phyloP scores from a whole-genome alignment of 2,113 vertebrate genomes.

The Heterocephalus glaber region DNA sequence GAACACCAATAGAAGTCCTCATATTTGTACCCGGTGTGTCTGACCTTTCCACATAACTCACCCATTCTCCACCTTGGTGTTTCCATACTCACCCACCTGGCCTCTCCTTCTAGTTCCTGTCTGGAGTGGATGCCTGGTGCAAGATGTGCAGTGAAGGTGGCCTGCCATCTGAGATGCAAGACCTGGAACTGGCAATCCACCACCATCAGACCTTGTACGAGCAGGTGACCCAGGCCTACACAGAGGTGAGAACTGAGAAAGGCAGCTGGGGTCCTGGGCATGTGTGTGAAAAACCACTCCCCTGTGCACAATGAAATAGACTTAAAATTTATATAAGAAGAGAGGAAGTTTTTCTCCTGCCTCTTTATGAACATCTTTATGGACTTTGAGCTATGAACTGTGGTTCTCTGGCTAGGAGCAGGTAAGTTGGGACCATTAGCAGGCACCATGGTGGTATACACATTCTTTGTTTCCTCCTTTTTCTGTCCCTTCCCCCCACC shows the following conservation, averaged over 20 bases:
- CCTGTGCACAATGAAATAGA: background rate
- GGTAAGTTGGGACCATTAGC: background rate
- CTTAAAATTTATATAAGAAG: background rate
- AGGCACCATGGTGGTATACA: fast-evolving
- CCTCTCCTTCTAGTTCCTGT: conserved; percentile 91
- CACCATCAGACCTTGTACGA: conserved; percentile 98
- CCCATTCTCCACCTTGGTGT: background rate
- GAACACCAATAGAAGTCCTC: background rate
- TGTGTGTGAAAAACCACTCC: background rate
- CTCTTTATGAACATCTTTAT: background rate
- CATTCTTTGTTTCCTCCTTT: fast-evolving
- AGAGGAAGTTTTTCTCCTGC: background rate
- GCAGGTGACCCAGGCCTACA: conserved; percentile 98
- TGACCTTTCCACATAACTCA: background rate
- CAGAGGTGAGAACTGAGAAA: conserved; percentile 89
- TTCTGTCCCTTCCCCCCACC: no score
- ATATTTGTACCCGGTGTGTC: background rate
- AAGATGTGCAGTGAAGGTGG: conserved; percentile 98
- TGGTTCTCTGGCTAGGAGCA: background rate
- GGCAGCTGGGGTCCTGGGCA: background rate
- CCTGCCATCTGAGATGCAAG: conserved; percentile 96
- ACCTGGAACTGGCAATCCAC: conserved; percentile 96
- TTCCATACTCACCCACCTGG: background rate
- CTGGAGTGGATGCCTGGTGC: conserved; percentile 97
- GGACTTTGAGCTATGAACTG: background rate